Conservation (phyloP, 1,140 invertebrate species). For the Zaprionus kolodkinae region DNA sequence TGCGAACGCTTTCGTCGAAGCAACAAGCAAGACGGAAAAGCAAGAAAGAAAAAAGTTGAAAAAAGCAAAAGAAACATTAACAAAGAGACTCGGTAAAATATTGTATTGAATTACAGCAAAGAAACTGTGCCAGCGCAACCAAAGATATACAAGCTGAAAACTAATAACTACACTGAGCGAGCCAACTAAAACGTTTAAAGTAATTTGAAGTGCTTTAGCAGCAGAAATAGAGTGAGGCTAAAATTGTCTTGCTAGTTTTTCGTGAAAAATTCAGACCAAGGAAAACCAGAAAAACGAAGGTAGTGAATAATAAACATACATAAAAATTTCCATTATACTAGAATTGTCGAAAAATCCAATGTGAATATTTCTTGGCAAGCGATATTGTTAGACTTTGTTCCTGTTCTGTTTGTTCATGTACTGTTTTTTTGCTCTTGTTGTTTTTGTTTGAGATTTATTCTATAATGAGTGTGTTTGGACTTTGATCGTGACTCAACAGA, state of each 20-base stretch:
- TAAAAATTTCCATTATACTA: conserved; percentile 80
- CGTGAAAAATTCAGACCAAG: conserved; percentile 31
- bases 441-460: conserved; percentile 23
- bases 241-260: conserved; percentile 50
- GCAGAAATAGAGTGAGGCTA: conserved; percentile 47
- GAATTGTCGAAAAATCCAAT: conserved; percentile 45
- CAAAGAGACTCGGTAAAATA: conserved; percentile 24
- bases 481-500: conserved; percentile 78
- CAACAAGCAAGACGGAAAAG: conserved; percentile 54
- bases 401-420: conserved; percentile 39
- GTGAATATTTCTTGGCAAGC: conserved; percentile 64
- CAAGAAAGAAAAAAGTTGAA: conserved; percentile 20
- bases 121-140: conserved; percentile 20
- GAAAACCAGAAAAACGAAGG: conserved; percentile 50
- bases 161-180: background rate
- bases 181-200: background rate
- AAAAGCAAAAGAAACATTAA: conserved; percentile 20
- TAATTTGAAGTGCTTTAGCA: conserved; percentile 18
- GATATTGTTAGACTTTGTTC: conserved; percentile 66
- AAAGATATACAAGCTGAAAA: background rate
- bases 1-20: conserved; percentile 51
- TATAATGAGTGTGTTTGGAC: conserved; percentile 56
- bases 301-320: conserved; percentile 47
- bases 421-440: conserved; percentile 36
- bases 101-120: conserved; percentile 30